Base-by-base conservation (phyloP, 2,113 vertebrate genomes). In the Salvator merianae region DNA sequence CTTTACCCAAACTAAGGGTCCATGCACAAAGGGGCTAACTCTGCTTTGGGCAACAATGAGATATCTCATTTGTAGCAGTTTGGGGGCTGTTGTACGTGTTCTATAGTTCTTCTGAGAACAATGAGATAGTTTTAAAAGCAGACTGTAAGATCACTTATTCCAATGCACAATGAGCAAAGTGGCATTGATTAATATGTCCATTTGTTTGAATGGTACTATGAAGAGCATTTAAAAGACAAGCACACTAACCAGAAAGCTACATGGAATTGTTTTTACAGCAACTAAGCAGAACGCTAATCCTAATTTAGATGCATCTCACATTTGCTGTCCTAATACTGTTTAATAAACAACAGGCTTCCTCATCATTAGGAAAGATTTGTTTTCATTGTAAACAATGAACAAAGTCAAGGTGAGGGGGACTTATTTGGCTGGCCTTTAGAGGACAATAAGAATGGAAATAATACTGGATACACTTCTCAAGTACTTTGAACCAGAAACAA, bases 271-370 rank as follows among this genome's bases (percentile, higher is more conserved):
- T 13, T 43, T 24, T 18, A 0, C 18, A 88, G 81, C 14, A 53
- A 84, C 50, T 0, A 85, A 22, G 38, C 0, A 7, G 7, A 43
- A 81, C 0, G 20, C 0, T 5, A 0, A 68, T 53, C 4, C 16
- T 69, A 18, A 18, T 70, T 79, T 43, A 32, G 65, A 71, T 59
- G 32, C 71, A 66, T 84, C 47, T n/a, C 40, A 77, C 38, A 38
- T 0, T n/a, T 20, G 66, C 50, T 82, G 87, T 77, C 0, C 0
- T 77, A 47, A 8, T 6, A 75, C 10, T 87, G 18, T 74, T 76
- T 73, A 84, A 34, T 84, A 73, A 87, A 79, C 55, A 87, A 12
- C 26, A 38, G 14, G 30, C 40, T 65, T 82, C 82, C 62, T 75
- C 47, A 16, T 71, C 2, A 59, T 63, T 72, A 77, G 40, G n/a